phyloP scores from a whole-genome alignment of 1,140 invertebrate species.

The Drosophila truncata region DNA sequence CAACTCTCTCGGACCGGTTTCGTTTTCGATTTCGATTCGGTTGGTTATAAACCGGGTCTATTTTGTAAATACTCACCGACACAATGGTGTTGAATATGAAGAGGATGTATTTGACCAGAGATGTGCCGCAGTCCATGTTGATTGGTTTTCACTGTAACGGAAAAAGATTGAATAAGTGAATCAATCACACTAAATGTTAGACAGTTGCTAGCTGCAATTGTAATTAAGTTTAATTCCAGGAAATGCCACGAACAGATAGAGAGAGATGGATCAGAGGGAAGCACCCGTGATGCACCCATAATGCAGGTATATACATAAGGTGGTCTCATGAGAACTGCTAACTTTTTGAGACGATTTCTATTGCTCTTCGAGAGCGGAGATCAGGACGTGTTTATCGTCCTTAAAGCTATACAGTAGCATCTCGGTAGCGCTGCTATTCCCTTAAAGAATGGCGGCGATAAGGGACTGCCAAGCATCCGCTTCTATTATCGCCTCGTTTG shows the following conservation, averaged over 20 bases:
- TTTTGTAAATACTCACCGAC: conserved; percentile 89
- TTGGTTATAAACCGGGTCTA: conserved; percentile 19
- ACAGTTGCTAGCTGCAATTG: background rate
- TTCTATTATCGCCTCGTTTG: conserved; percentile 18
- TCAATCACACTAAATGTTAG: conserved; percentile 14
- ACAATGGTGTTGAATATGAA: conserved; percentile 94
- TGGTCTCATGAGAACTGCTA: background rate
- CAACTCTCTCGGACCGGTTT: conserved; percentile 40
- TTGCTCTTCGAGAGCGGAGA: background rate
- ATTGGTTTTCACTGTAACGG: conserved; percentile 34
- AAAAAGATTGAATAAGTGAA: conserved; percentile 12
- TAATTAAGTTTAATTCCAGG: conserved; percentile 5
- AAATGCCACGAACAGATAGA: background rate
- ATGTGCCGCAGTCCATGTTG: conserved; percentile 89
- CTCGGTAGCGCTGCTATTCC: background rate
- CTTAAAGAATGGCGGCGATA: background rate
- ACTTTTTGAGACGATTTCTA: background rate
- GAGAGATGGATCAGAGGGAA: background rate
- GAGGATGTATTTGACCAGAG: conserved; percentile 92
- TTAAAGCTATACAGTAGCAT: background rate
- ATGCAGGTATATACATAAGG: background rate
- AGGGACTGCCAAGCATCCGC: conserved; percentile 19
- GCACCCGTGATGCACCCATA: background rate
- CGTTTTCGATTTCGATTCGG: conserved; percentile 31
- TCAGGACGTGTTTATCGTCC: background rate